A percentile compares a stretch with the other conserved stretches of the same genome.
phyloP scores from a whole-genome alignment of 2,113 vertebrate species.

The Pteruthius melanotis region DNA sequence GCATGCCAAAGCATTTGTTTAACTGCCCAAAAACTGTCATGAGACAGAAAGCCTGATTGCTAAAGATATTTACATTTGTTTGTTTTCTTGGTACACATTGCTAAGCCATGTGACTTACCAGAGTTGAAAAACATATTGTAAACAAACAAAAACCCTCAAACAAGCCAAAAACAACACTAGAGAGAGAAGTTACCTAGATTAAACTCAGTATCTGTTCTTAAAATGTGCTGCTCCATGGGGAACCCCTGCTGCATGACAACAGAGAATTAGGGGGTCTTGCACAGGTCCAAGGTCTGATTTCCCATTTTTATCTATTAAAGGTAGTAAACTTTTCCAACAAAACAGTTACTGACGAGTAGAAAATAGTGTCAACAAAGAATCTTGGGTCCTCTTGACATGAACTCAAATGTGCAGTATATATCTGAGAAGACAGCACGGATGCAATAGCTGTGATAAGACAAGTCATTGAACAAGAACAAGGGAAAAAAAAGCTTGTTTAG shows the following conservation, averaged over 20 bases:
- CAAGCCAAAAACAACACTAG: neutral
- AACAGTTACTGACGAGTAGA: neutral
- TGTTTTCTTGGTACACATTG: neutral
- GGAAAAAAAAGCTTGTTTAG: neutral
- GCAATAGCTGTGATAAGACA: neutral
- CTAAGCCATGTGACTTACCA: neutral
- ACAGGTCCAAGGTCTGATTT: neutral
- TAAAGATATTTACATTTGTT: neutral
- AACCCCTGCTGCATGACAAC: neutral
- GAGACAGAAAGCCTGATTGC: neutral
- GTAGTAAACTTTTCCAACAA: neutral
- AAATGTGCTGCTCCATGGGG: neutral
- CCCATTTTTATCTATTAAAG: neutral
- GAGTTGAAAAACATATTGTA: neutral
- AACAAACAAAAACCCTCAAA: neutral
- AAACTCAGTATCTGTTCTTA: neutral
- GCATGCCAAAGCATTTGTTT: conserved; percentile 7
- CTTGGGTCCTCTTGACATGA: neutral
- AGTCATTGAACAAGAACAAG: neutral
- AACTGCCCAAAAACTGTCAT: conserved; percentile 14
- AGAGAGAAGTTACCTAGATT: neutral
- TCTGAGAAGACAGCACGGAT: neutral
- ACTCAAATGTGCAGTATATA: neutral
- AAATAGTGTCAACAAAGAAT: neutral
- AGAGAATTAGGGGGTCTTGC: neutral